A percentile compares a stretch with the other conserved stretches of the same genome.
Evolutionary conservation across 2,797 vertebrate species (phyloP).

Genomic region (Acomys russatus): DNA sequence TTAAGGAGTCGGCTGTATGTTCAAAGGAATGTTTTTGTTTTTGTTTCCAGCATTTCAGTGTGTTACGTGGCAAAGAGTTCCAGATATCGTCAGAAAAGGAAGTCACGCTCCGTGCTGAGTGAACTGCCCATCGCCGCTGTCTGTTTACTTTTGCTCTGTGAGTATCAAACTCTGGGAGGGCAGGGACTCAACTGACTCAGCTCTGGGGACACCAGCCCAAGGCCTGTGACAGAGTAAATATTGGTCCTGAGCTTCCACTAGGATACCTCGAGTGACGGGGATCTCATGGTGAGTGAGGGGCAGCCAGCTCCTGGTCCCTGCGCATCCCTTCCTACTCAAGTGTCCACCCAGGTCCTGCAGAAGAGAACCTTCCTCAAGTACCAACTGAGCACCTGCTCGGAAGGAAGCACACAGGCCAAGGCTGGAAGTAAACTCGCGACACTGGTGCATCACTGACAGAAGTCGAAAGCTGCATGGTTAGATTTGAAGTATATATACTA

Average conservation of each 20-base stretch:
- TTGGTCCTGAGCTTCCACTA: neutral
- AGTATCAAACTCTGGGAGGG: slow-evolving; percentile 45
- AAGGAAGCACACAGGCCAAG: neutral
- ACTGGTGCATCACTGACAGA: neutral
- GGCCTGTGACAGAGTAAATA: neutral
- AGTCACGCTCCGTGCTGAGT: slow-evolving; percentile 59
- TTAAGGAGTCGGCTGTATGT: neutral
- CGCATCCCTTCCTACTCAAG: neutral
- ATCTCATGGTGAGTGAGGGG: neutral
- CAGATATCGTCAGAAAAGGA: slow-evolving; percentile 76
- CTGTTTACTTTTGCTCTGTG: slow-evolving; percentile 70
- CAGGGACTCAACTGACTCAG: slow-evolving; percentile 70
- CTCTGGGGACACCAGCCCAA: neutral
- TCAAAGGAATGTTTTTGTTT: slow-evolving; percentile 64
- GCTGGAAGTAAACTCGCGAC: slow-evolving; percentile 2
- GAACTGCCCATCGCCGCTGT: slow-evolving; percentile 35
- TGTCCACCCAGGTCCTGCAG: neutral
- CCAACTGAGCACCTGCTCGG: slow-evolving; percentile 21
- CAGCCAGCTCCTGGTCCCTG: neutral
- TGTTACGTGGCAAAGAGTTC: slow-evolving; percentile 65
- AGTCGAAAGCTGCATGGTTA: slow-evolving; percentile 16
- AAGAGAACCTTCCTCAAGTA: neutral
- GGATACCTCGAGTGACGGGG: neutral
- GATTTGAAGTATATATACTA: slow-evolving; percentile 21
- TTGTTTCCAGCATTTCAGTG: slow-evolving; percentile 59